Conservation (phyloP, 1,140 invertebrate genomes). For the Asobara japonica region DNA sequence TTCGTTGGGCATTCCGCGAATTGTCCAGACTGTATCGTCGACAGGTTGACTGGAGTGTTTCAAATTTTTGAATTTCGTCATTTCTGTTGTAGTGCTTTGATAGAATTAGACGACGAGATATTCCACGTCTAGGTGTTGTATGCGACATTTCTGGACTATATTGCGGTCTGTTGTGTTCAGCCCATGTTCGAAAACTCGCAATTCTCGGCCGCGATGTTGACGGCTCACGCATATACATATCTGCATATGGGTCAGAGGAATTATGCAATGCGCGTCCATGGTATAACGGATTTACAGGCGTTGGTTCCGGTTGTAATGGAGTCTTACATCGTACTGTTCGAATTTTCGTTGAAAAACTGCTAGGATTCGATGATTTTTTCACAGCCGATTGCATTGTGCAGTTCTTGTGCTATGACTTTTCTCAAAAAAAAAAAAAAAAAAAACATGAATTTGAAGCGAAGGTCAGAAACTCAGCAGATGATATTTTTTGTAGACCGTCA, state of each 20-base stretch:
- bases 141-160: conserved; percentile 21
- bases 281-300: conserved; percentile 55
- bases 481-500: too few relatives aligned
- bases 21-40: conserved; percentile 17
- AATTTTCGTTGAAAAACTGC: neutral
- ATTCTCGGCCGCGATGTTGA: conserved; percentile 31
- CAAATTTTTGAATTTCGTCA: conserved; percentile 32
- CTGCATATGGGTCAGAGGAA: conserved; percentile 53
- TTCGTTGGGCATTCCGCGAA: conserved; percentile 32
- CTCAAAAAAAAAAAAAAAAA: neutral
- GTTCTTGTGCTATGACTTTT: neutral
- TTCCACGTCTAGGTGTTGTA: neutral
- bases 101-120: conserved; percentile 24
- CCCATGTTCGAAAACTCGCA: neutral
- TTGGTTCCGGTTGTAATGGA: conserved; percentile 45
- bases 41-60: conserved; percentile 37
- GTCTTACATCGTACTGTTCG: conserved; percentile 14
- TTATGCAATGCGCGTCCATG: conserved; percentile 58
- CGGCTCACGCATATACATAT: conserved; percentile 49
- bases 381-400: neutral
- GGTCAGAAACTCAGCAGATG: too few relatives aligned
- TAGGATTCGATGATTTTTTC: neutral
- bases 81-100: neutral
- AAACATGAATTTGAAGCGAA: too few relatives aligned
- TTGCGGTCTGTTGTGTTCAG: conserved; percentile 11